Evolutionary conservation across 1,140 invertebrate genomes (phyloP), one percentile per base, ranked within the genome.

Genomic region (Planococcus citri): DNA sequence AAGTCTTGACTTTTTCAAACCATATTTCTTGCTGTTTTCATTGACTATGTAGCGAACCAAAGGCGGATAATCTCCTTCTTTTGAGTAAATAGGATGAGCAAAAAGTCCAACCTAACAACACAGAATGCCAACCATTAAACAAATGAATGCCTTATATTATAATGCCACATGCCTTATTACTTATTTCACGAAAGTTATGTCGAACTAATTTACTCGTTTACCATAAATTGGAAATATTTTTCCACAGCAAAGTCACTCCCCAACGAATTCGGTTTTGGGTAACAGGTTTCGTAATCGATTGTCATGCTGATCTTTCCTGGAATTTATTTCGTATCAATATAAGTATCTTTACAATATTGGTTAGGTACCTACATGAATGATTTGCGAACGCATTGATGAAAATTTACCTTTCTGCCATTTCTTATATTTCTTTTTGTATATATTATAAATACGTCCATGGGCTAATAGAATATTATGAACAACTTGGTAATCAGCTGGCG

Each of bases 351-450:
- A 37, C 33, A 37, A 8, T 37, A 37, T 8, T 37, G n/a, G n/a
- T 20, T 9, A 14, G 12, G 12, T 51, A 51, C 41, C 2, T 51
- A 8, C 14, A 8, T 6, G 6, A 3, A 51, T 17, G 41, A 9
- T 51, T 14, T 25, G 2, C 22, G 41, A 17, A 10, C 20, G 1
- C 17, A 8, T 1, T 12, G 6, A 22, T 33, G 60, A 58, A 10
- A 64, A 4, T 25, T 77, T 51, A 70, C 81, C 85, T 73, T 81
- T 79, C 72, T 86, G 83, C 10, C 74, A 73, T 14, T 76, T 41
- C 70, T 82, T 80, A 74, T 85, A 88, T 70, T 84, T 77, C 6
- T 80, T 75, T 41, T 87, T 78, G 72, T 87, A 89, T 70, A 88
- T 79, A 72, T 83, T 82, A 70, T 84, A 85, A 10, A 80, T 83